Evolutionary conservation across 2,888 invertebrate genomes (phyloP), one percentile per base, ranked within the genome.

Genomic region (Cataglyphis livida): DNA sequence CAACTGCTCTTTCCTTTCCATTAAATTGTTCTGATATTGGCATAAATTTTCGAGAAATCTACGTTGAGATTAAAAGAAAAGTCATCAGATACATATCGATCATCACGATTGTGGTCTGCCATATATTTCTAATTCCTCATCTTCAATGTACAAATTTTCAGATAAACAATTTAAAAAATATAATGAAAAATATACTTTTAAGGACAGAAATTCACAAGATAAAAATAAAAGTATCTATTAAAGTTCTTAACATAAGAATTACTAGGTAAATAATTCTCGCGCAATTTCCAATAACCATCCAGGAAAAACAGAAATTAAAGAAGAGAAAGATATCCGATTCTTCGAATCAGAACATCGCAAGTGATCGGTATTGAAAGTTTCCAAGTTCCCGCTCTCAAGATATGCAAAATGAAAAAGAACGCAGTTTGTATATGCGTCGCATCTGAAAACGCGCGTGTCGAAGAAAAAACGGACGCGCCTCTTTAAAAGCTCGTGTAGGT

Each of bases 401-500:
- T 51, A 6, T 3, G 38, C 28, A 54, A 75, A 75, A 41, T 12
- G 12, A 15, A 28, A 25, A 71, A 71, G 32, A 32, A 25, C 18
- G 74, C 0, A 15, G 61, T 15, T 71, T 10, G n/a, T 38, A 59
- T 12, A 18, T 62, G 48, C 62, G 75, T 38, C 54, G 54, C 28
- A 41, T 66, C 9, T 4, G 41, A 57, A 66, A 6, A 25, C n/a
- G 81, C 54, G 35, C 44, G 65, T 51, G 35, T 75, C 54, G 12
- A 25, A 35, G 44, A 64, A 74, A 59, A 85, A 51, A 78, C 84
- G 84, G 73, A 74, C 84, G 89, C 75, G 88, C 83, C 84, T 78
- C 88, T 89, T 89, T 89, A 89, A 89, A 87, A 86, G 85, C 86
- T 71, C 81, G 35, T 83, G 71, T 64, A 51, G 84, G 81, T 85